phyloP scores from a whole-genome alignment of 2,888 invertebrate genomes.

The Piscicola geometra region DNA sequence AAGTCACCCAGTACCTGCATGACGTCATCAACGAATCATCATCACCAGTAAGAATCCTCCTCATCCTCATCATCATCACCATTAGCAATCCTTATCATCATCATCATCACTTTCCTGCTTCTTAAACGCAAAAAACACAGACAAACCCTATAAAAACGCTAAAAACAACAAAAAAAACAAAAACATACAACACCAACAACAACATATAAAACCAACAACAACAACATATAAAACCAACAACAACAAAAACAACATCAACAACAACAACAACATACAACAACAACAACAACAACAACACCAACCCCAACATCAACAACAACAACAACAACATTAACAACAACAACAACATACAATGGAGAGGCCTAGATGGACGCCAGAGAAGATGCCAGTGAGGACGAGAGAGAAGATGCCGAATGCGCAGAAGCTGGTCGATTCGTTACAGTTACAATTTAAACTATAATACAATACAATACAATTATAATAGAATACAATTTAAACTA shows the following conservation, averaged over 20 bases:
- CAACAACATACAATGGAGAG: slow-evolving; percentile 68
- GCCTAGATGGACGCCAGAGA: slow-evolving; percentile 79
- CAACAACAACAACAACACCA: slow-evolving; percentile 7
- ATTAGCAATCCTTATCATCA: neutral
- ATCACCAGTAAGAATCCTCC: neutral
- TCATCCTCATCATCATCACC: too few relatives aligned
- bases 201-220: slow-evolving; percentile 2
- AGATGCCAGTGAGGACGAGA: slow-evolving; percentile 80
- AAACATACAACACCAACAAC: too few relatives aligned
- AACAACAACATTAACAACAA: slow-evolving; percentile 6
- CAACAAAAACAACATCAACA: slow-evolving; percentile 3
- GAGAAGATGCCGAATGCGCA: slow-evolving; percentile 63
- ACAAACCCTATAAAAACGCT: too few relatives aligned
- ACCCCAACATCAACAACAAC: slow-evolving; percentile 6
- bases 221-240: neutral
- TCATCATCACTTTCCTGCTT: too few relatives aligned
- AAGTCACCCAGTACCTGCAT: slow-evolving; percentile 26
- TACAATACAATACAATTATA: too few relatives aligned
- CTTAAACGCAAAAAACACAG: too few relatives aligned
- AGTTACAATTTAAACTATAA: too few relatives aligned
- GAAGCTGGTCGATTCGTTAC: too few relatives aligned
- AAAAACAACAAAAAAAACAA: too few relatives aligned
- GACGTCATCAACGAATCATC: neutral
- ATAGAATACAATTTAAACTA: too few relatives aligned
- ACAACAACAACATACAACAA: neutral